Percentiles rank a stretch among this genome's conserved stretches.
Conservation (phyloP, 2,113 vertebrate species). For the Petromus typicus region DNA sequence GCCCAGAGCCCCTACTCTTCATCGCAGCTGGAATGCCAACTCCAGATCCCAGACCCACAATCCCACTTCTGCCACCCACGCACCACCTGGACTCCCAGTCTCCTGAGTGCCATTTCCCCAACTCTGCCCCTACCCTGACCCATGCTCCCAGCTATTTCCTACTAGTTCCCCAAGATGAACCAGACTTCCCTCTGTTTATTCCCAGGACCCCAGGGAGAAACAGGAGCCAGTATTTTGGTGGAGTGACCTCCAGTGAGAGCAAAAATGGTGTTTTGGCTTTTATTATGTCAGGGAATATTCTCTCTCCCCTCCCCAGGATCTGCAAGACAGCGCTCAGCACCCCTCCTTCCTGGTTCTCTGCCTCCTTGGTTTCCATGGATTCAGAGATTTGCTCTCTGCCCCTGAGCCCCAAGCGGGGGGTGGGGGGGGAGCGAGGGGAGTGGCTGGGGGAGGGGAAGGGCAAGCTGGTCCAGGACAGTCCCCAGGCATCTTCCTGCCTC, state of each 20-base stretch:
- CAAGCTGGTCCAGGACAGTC: neutral
- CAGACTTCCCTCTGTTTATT: neutral
- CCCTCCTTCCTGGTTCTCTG: constrained; percentile 25
- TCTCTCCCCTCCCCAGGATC: neutral
- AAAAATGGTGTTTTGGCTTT: neutral
- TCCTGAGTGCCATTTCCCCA: neutral
- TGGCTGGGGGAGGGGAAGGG: neutral
- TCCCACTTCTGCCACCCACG: neutral
- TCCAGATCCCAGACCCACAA: neutral
- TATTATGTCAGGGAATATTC: neutral
- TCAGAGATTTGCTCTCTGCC: constrained; percentile 59
- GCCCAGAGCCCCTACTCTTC: neutral
- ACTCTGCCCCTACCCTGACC: neutral
- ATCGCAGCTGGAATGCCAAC: neutral
- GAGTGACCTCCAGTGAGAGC: neutral
- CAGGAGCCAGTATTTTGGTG: neutral
- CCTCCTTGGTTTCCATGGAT: constrained; percentile 82
- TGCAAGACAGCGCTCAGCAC: neutral
- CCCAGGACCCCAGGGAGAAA: neutral
- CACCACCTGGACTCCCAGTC: neutral
- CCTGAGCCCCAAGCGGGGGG: constrained; percentile 7
- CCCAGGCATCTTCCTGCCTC: neutral
- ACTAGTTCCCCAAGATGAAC: neutral
- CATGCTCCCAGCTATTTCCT: neutral
- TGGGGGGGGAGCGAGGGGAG: neutral